Evolutionary conservation across 2,888 invertebrate genomes (phyloP), one percentile per base, ranked within the genome.

Genomic region (Trachelus tabidus): DNA sequence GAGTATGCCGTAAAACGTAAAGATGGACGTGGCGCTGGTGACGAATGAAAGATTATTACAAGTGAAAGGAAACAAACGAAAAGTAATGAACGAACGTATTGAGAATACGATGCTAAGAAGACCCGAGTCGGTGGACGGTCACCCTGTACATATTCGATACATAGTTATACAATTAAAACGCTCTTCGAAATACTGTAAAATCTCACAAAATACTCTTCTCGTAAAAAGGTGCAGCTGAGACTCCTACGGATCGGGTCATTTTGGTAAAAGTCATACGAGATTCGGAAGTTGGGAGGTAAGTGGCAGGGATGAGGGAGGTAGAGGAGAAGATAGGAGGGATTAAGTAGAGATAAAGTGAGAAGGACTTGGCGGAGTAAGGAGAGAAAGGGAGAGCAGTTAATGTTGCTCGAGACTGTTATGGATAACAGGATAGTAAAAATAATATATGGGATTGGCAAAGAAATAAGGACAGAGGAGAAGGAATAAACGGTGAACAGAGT

Each of bases 171-270:
- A 89, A 90, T 90, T 87, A 89, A 91, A 90, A 89, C 88, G 88
- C 87, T 89, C 87, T 85, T 89, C 88, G 86, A 91, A 91, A 91
- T 91, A 91, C 91, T 91, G 91, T 90, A 90, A 90, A 90, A 90
- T 91, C 88, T 90, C 89, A 91, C 87, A 90, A 91, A 91, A 91
- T 90, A 91, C 89, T 90, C 86, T 87, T 89, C 84, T 89, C 85
- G 85, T 89, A 87, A 89, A 87, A 86, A 84, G 83, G 84, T 79
- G 82, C 83, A 82, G 84, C 85, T 85, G 85, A 85, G 82, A 84
- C 81, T 83, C 80, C 84, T 84, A 83, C 77, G 80, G 80, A 75
- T 84, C 79, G 82, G 85, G 82, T 81, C 83, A 79, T 77, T 31
- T 31, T 71, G 31, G 71, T 71, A 78, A 78, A 79, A 79, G 56